Percentiles rank a stretch among this genome's conserved stretches.
These are phyloP conservation scores for Malacosoma neustria DNA, from an alignment of 2,888 invertebrate genomes.

Conservation along the genomic window DNA sequence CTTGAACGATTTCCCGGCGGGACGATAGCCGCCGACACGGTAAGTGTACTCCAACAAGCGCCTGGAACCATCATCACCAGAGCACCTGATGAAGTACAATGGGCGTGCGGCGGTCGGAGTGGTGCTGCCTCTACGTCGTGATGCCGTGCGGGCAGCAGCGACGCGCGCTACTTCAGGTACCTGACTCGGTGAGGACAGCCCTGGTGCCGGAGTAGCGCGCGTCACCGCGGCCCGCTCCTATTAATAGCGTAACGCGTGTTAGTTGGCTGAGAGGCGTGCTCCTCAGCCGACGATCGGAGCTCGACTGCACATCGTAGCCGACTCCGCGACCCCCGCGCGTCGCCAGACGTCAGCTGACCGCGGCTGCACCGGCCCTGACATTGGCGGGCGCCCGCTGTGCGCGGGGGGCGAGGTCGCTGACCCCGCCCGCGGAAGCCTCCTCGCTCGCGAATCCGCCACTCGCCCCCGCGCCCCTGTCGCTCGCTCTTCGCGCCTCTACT, in stretches of 20 bases:
- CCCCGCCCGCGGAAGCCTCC: slow-evolving; percentile 71
- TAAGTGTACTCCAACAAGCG: slow-evolving; percentile 99
- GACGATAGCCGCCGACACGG: slow-evolving; percentile 82
- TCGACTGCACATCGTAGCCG: slow-evolving; percentile 59
- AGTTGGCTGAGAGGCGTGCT: slow-evolving; percentile 35
- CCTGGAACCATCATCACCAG: slow-evolving; percentile 94
- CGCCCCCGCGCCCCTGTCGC: slow-evolving; percentile 21
- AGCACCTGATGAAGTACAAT: slow-evolving; percentile 99
- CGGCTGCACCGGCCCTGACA: slow-evolving; percentile 74
- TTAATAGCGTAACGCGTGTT: slow-evolving; percentile 41
- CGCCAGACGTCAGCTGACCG: slow-evolving; percentile 74
- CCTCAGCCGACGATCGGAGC: slow-evolving; percentile 45
- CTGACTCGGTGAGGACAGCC: slow-evolving; percentile 90
- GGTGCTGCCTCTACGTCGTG: slow-evolving; percentile 15
- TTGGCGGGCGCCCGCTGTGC: slow-evolving; percentile 63
- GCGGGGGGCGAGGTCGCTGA: slow-evolving; percentile 61
- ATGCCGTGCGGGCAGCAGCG: slow-evolving; percentile 64
- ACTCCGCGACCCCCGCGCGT: slow-evolving; percentile 62
- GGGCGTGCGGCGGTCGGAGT: slow-evolving; percentile 87
- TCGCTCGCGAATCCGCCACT: slow-evolving; percentile 54
- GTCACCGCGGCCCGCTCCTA: slow-evolving; percentile 61
- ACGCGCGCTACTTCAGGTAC: slow-evolving; percentile 99
- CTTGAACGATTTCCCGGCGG: slow-evolving; percentile 11
- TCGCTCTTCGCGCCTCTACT: slow-evolving; percentile 9
- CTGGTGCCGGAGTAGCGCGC: slow-evolving; percentile 94